A percentile compares a stretch with the other conserved stretches of the same genome.
Evolutionary conservation across 2,113 vertebrate species (phyloP).

Genomic region (Bucco capensis): DNA sequence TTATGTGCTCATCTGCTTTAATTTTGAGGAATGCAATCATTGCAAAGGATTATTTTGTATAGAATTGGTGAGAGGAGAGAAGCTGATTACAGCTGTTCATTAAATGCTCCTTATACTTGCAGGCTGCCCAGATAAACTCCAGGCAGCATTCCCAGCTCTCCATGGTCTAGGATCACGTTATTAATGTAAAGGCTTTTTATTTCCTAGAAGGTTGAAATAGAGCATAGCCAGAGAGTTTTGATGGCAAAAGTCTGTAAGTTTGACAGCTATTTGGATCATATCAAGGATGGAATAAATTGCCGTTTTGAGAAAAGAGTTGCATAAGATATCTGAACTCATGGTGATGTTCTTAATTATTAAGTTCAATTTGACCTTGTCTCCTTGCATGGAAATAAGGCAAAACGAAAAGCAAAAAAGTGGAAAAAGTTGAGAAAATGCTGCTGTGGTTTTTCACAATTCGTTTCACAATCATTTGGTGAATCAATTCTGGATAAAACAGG

Average conservation of each 20-base stretch:
- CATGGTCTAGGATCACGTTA: background rate
- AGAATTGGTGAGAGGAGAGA: background rate
- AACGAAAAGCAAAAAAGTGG: background rate
- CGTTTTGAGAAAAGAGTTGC: background rate
- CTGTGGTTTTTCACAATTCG: background rate
- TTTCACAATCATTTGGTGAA: background rate
- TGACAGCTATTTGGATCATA: background rate
- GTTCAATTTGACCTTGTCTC: background rate
- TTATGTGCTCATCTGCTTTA: background rate
- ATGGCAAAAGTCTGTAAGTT: background rate
- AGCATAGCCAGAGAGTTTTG: background rate
- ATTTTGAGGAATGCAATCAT: rapidly evolving
- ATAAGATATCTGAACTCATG: background rate
- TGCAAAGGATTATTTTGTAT: background rate
- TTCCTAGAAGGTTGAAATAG: background rate
- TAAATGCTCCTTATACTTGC: background rate
- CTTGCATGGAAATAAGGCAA: background rate
- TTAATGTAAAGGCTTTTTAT: background rate
- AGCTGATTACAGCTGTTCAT: background rate
- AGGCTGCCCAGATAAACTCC: background rate
- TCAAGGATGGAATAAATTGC: background rate
- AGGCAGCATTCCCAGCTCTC: background rate
- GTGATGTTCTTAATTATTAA: background rate
- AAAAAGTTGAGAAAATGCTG: background rate
- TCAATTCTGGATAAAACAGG: background rate